Percentiles rank a stretch among this genome's conserved stretches.
Evolutionary conservation across 1,140 invertebrate genomes (phyloP).

Genomic region (Macrocentrus cingulum): DNA sequence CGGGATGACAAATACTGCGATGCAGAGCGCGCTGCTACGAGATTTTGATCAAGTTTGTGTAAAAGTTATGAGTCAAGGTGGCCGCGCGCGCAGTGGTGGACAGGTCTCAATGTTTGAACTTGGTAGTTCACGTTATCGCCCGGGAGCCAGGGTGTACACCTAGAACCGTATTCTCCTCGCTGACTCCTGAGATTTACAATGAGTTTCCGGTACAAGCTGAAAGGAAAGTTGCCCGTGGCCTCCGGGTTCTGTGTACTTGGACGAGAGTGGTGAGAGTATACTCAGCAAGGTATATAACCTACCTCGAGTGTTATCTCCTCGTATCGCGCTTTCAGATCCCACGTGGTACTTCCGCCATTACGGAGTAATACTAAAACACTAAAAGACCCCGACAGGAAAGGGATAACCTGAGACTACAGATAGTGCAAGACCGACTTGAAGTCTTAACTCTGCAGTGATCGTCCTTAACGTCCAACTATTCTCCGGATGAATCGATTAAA

Average conservation of each 20-base stretch:
- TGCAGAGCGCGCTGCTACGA: no score
- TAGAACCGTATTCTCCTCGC: constrained; percentile 35
- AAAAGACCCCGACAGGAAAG: constrained; percentile 8
- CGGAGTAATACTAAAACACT: constrained; percentile 16
- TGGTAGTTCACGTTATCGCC: constrained; percentile 29
- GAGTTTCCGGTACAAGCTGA: constrained; percentile 52
- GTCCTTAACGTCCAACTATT: no score
- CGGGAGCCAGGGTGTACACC: not conserved
- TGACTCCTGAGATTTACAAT: constrained; percentile 56
- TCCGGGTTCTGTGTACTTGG: constrained; percentile 31
- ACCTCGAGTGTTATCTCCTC: constrained; percentile 37
- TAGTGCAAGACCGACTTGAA: not conserved
- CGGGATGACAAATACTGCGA: no score
- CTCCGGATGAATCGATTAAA: no score
- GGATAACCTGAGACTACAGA: constrained; percentile 10
- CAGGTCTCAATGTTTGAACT: constrained; percentile 11
- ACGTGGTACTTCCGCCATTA: constrained; percentile 40
- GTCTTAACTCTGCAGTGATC: no score
- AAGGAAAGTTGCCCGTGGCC: constrained; percentile 54
- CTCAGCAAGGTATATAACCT: not conserved
- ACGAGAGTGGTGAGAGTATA: constrained; percentile 35
- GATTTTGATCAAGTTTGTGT: no score
- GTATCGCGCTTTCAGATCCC: constrained; percentile 43
- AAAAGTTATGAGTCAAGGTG: no score
- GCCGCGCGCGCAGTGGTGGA: no score